Conservation (phyloP, 2,113 vertebrate species). For the Scophthalmus maximus region DNA sequence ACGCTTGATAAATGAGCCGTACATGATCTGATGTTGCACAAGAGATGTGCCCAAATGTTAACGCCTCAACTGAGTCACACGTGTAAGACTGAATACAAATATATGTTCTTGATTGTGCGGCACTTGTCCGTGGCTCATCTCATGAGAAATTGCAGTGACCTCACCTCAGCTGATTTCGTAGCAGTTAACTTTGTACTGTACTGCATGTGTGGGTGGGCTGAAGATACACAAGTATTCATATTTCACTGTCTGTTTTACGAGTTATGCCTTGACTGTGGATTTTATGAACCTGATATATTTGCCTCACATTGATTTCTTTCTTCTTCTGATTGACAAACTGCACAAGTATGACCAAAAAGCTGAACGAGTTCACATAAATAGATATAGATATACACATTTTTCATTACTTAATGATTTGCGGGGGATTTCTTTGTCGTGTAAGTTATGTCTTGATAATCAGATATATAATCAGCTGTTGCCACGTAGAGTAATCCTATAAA, state of each 20-base stretch:
- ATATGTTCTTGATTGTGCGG: slow-evolving; percentile 16
- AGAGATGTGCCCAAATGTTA: not conserved
- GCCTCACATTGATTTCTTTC: no score
- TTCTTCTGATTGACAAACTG: no score
- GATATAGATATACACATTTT: no score
- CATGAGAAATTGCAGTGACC: slow-evolving; percentile 46
- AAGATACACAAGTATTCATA: slow-evolving; percentile 33
- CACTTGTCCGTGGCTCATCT: slow-evolving; percentile 51
- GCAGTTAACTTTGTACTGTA: slow-evolving; percentile 35
- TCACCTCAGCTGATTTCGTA: slow-evolving; percentile 40
- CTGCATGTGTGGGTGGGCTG: slow-evolving; percentile 50
- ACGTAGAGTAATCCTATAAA: no score
- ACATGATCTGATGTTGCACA: slow-evolving; percentile 26
- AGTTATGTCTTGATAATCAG: no score
- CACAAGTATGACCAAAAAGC: no score
- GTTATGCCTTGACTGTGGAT: not conserved
- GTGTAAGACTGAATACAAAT: slow-evolving; percentile 1
- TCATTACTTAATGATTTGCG: no score
- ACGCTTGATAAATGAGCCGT: slow-evolving; percentile 9
- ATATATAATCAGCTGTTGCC: no score
- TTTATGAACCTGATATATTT: no score
- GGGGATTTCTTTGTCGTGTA: no score
- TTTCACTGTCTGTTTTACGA: slow-evolving; percentile 1
- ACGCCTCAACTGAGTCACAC: slow-evolving; percentile 21
- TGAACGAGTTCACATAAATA: no score